phyloP scores from a whole-genome alignment of 2,113 vertebrate genomes.

The Rhynchomys soricoides region DNA sequence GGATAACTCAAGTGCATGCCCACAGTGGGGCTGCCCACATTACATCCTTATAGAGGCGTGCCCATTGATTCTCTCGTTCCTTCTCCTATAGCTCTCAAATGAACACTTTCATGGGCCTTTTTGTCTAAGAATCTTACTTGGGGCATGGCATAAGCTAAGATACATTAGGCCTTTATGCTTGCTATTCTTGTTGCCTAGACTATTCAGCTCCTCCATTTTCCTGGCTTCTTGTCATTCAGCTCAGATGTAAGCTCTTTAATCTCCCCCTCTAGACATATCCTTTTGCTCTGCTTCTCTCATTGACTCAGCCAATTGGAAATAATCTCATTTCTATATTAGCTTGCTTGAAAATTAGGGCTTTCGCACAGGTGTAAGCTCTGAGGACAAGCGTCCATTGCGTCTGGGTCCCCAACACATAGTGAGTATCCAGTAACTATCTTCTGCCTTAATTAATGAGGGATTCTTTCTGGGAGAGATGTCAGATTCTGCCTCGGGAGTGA shows the following conservation, averaged over 20 bases:
- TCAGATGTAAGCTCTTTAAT: background rate
- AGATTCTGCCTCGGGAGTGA: background rate
- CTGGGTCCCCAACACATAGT: conserved; percentile 1
- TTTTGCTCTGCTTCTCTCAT: background rate
- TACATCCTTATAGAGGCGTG: background rate
- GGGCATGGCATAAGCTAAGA: background rate
- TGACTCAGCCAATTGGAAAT: conserved; percentile 12
- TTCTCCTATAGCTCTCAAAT: background rate
- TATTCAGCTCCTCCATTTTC: background rate
- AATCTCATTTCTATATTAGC: conserved; percentile 10
- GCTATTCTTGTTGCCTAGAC: background rate
- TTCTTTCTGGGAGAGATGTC: conserved; percentile 34
- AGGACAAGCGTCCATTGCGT: background rate
- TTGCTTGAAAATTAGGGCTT: background rate
- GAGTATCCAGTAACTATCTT: conserved; percentile 2
- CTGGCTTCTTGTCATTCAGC: background rate
- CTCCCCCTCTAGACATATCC: background rate
- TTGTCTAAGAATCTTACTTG: background rate
- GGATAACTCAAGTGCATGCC: background rate
- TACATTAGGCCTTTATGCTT: background rate
- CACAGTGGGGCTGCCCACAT: background rate
- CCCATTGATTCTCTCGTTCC: background rate
- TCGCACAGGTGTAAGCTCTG: background rate
- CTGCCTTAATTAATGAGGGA: conserved; percentile 29
- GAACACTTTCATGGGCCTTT: background rate